Evolutionary conservation across 2,888 invertebrate species (phyloP), one percentile per base, ranked within the genome.

Genomic region (Clostera curtula): DNA sequence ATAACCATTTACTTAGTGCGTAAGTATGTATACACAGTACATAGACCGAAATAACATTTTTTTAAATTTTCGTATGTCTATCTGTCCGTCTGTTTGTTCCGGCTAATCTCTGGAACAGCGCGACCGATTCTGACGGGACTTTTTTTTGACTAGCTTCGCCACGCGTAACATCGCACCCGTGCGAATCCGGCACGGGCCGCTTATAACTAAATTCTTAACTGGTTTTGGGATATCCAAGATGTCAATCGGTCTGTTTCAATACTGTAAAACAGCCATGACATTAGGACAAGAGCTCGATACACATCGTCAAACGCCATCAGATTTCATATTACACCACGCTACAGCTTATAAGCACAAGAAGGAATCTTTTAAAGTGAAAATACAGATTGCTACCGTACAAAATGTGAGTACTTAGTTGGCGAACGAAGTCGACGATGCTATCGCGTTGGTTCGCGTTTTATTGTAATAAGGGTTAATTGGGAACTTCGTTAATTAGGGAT

Each of bases 351-450:
- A 60, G 56, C 50, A 53, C 60, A 57, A 49, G 49, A 49, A 54
- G 47, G 52, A 52, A 60, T 58, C 45, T 58, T 49, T 56, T 55
- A 57, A 57, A 68, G 58, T 60, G 61, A 60, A 63, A 61, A 64
- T 55, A 56, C 53, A 56, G 61, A 66, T 65, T 56, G 61, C 47
- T 51, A 56, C 45, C 57, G 52, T 36, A 50, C 52, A 49, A 49
- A 50, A 54, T 44, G 36, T 47, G 50, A 54, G 43, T 51, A 43
- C 46, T 45, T 43, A 45, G 45, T 50, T 46, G 39, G 34, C 28
- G 34, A 50, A 57, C 43, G 41, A 50, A 51, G 40, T 49, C 46
- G 31, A 33, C 40, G 48, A 57, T 48, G 40, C 29, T 40, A 30
- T 29, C 25, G 41, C 36, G 27, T 28, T 30, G 25, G 36, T 39